Base-by-base conservation (phyloP, 1,140 invertebrate genomes). In the Drosophila santomea region DNA sequence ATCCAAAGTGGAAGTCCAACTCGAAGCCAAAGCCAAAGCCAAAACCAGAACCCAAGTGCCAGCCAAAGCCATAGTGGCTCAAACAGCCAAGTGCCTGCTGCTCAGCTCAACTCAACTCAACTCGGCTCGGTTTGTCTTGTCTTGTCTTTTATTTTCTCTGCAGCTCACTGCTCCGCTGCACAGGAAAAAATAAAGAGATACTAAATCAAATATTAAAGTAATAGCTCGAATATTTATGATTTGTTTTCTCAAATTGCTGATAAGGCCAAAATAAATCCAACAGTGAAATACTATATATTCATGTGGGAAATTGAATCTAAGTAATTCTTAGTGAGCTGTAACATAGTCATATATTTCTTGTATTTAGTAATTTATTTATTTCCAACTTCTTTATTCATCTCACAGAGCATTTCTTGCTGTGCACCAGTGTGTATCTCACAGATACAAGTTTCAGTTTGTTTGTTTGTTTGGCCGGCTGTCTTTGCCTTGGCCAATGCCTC, bases 371-470 rank as follows among this genome's bases (percentile, higher is more conserved):
- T 5, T 6, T 2, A n/a, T 4, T 1, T 25, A 12, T 5, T 25
- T 25, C 14, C 2, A 25, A 6, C 11, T 25, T 6, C 3, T 12
- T 3, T 25, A 3, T 47, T 1, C 2, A 25, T n/a, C 7, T n/a
- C 45, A 25, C 28, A 28, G 1, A 2, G 4, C 7, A n/a, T 35
- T 51, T 51, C 48, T 32, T 35, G 11, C 48, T 28, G 48, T 51
- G n/a, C 12, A 60, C 63, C 63, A 67, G 73, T 85, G 67, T 74
- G 74, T 86, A 78, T 88, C 72, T 88, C 74, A 78, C 59, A 78
- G 80, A 83, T 83, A 83, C 80, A 61, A 78, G 78, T 85, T 80
- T 73, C 79, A 80, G 82, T 86, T 82, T 86, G 72, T 88, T 80
- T 89, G 83, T 83, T 83, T 83, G 80, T 82, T 78, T 89, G 84